phyloP scores from a whole-genome alignment of 1,140 invertebrate species.

The Callitettix versicolor region DNA sequence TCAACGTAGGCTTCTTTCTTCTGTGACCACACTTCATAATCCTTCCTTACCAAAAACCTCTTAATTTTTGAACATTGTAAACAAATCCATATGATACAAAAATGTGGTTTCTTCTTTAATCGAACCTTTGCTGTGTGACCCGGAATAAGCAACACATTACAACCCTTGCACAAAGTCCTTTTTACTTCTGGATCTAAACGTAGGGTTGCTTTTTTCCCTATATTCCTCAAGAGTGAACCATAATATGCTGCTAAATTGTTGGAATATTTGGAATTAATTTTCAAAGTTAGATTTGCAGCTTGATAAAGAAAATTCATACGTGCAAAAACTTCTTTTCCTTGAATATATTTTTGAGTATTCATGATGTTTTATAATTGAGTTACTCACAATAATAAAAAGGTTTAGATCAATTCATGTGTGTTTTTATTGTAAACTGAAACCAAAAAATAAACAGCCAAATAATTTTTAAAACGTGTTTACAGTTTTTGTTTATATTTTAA shows the following conservation, averaged over 20 bases:
- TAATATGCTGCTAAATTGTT: slow-evolving; percentile 19
- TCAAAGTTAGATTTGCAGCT: slow-evolving; percentile 15
- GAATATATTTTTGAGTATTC: slow-evolving; percentile 15
- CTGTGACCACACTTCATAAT: slow-evolving; percentile 4
- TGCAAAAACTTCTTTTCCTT: slow-evolving; percentile 20
- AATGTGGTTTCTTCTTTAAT: slow-evolving; percentile 22
- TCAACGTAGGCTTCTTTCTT: slow-evolving; percentile 2
- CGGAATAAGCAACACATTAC: slow-evolving; percentile 24
- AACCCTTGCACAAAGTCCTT: slow-evolving; percentile 26
- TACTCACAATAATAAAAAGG: too few relatives aligned
- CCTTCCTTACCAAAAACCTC: slow-evolving; percentile 13
- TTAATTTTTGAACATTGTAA: slow-evolving; percentile 15
- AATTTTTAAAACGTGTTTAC: too few relatives aligned
- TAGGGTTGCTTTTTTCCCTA: slow-evolving; percentile 20
- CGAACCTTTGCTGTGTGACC: slow-evolving; percentile 24
- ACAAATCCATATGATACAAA: slow-evolving; percentile 22
- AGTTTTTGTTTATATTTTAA: too few relatives aligned
- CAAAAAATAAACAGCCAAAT: too few relatives aligned
- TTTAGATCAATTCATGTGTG: too few relatives aligned
- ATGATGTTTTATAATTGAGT: slow-evolving; percentile 7
- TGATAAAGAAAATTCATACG: slow-evolving; percentile 25
- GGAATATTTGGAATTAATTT: not conserved
- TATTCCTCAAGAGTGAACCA: slow-evolving; percentile 17
- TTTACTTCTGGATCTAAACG: slow-evolving; percentile 23
- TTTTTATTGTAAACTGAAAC: too few relatives aligned